These are phyloP conservation scores for Enteromius trimaculatus DNA, from an alignment of 2,797 vertebrate species.

Conservation along the genomic window DNA sequence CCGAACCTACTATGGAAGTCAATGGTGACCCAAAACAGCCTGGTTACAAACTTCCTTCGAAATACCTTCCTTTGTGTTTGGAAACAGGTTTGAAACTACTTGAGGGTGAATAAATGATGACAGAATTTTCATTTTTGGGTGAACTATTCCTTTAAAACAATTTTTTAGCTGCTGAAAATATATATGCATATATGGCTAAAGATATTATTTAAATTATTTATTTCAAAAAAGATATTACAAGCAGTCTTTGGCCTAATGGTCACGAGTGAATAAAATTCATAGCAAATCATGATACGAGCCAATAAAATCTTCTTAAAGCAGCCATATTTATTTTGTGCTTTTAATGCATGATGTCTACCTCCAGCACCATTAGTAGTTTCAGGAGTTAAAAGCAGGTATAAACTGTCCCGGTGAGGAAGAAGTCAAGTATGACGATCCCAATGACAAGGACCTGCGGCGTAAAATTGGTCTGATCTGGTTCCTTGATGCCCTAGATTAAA, in stretches of 20 bases:
- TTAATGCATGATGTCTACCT: background rate
- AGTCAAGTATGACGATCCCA: background rate
- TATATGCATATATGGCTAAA: background rate
- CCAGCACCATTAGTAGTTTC: conserved; percentile 9
- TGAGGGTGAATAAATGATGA: no score
- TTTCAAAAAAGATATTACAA: background rate
- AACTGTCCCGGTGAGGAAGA: background rate
- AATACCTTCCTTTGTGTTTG: no score
- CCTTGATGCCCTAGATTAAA: conserved; percentile 46
- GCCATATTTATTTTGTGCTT: background rate
- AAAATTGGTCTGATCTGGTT: conserved; percentile 56
- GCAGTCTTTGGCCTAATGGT: background rate
- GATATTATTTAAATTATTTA: background rate
- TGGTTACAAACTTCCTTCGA: no score
- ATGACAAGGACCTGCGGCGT: background rate
- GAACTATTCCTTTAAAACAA: no score
- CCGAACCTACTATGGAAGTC: no score
- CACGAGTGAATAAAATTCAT: background rate
- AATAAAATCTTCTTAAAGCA: background rate
- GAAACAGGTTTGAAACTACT: no score
- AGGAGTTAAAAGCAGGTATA: conserved; percentile 1
- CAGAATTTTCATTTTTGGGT: no score
- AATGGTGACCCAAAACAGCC: no score
- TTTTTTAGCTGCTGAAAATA: no score
- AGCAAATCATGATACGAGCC: background rate